phyloP scores from a whole-genome alignment of 2,888 invertebrate genomes.

The Uropetala carovei region DNA sequence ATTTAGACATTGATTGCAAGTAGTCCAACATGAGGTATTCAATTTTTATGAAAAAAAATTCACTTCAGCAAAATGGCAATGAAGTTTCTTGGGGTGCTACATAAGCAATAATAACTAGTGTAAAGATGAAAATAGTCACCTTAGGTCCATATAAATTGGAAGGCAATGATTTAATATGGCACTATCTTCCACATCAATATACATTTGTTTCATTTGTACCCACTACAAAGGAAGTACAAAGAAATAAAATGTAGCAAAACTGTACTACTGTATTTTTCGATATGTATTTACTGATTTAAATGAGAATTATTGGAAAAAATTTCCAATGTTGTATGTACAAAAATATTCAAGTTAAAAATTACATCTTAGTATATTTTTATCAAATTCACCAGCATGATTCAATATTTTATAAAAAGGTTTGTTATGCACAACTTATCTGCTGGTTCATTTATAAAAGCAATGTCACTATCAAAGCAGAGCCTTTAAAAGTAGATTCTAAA shows the following conservation, averaged over 20 bases:
- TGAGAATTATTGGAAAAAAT: slow-evolving; percentile 10
- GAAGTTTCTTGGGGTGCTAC: slow-evolving; percentile 14
- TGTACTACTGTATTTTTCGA: background rate
- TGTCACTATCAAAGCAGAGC: background rate
- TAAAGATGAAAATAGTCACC: no score
- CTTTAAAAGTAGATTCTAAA: no score
- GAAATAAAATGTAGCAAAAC: background rate
- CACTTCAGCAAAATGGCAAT: background rate
- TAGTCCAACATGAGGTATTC: slow-evolving; percentile 21
- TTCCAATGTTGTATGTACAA: slow-evolving; percentile 17
- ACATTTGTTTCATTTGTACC: background rate
- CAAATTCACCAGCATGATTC: slow-evolving; percentile 31
- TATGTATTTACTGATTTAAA: background rate
- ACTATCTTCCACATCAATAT: no score
- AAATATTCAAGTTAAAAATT: slow-evolving; percentile 44
- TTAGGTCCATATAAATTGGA: no score
- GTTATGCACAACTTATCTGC: background rate
- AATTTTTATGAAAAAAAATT: background rate
- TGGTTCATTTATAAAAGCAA: background rate
- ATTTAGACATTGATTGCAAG: background rate
- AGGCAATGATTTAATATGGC: no score
- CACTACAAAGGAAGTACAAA: background rate
- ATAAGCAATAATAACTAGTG: background rate
- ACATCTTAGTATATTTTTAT: slow-evolving; percentile 19
- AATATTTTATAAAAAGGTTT: background rate